phyloP scores from a whole-genome alignment of 1,140 invertebrate species.

The Solen grandis region DNA sequence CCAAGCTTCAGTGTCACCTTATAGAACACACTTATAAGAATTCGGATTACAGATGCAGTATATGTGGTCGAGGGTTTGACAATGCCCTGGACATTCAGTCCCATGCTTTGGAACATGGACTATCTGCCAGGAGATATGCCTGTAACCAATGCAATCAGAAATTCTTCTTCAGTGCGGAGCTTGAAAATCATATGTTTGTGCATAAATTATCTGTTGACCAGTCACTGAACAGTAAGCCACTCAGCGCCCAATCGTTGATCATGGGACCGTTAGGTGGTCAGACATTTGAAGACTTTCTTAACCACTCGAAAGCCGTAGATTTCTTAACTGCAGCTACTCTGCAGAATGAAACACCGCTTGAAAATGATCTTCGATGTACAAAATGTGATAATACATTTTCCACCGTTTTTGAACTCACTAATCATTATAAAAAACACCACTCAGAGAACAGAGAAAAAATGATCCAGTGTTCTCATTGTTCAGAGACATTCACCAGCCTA shows the following conservation, averaged over 20 bases:
- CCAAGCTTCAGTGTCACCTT: constrained; percentile 92
- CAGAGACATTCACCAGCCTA: constrained; percentile 66
- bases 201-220: constrained; percentile 75
- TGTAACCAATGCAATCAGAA: constrained; percentile 90
- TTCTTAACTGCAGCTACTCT: background rate
- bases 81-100: constrained; percentile 89
- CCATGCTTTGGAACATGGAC: constrained; percentile 92
- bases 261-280: background rate
- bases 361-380: constrained; percentile 65
- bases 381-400: constrained; percentile 73
- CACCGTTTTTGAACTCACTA: constrained; percentile 64
- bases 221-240: background rate
- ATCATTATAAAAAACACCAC: constrained; percentile 71
- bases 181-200: constrained; percentile 90
- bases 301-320: background rate
- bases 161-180: constrained; percentile 95
- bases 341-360: constrained; percentile 1
- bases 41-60: constrained; percentile 90
- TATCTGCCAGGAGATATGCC: constrained; percentile 89
- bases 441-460: constrained; percentile 57
- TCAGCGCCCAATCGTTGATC: constrained; percentile 15
- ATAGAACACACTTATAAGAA: constrained; percentile 96
- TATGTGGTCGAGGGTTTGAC: constrained; percentile 93
- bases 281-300: background rate
- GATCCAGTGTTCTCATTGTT: constrained; percentile 76